Percentiles rank a stretch among this genome's conserved stretches.
Conservation (phyloP, 2,113 vertebrate species). For the Cranoglanis bouderius region DNA sequence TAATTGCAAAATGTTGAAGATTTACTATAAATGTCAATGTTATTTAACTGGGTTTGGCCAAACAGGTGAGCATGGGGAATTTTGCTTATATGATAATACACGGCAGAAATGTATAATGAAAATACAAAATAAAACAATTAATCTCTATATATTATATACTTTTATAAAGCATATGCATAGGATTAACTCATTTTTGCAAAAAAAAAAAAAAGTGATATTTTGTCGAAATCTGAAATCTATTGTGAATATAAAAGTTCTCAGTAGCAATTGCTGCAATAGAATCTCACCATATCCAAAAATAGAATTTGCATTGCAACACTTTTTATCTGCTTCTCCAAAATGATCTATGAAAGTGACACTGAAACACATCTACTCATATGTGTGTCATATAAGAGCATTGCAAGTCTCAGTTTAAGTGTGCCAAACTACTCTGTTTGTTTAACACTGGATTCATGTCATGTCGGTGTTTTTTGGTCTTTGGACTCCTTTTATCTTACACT, state of each 20-base stretch:
- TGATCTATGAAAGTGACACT: neutral
- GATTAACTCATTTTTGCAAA: neutral
- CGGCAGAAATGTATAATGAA: neutral
- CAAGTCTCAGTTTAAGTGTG: neutral
- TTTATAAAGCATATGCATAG: neutral
- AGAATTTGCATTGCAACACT: neutral
- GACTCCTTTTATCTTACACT: slow-evolving; percentile 23
- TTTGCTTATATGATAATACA: neutral
- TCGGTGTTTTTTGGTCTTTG: slow-evolving; percentile 35
- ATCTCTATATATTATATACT: neutral
- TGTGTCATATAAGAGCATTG: neutral
- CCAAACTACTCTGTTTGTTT: neutral
- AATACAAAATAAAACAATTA: neutral
- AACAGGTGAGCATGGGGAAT: neutral
- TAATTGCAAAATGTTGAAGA: neutral
- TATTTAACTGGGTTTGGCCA: neutral
- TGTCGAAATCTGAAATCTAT: neutral
- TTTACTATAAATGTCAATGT: neutral
- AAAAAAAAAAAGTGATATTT: neutral
- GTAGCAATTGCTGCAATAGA: too few species aligned
- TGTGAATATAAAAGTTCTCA: neutral
- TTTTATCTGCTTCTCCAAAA: neutral
- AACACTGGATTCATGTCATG: neutral
- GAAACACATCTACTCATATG: neutral
- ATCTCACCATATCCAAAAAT: neutral